Base-by-base conservation (phyloP, 1,140 invertebrate species). In the Drosophila chauvacae region DNA sequence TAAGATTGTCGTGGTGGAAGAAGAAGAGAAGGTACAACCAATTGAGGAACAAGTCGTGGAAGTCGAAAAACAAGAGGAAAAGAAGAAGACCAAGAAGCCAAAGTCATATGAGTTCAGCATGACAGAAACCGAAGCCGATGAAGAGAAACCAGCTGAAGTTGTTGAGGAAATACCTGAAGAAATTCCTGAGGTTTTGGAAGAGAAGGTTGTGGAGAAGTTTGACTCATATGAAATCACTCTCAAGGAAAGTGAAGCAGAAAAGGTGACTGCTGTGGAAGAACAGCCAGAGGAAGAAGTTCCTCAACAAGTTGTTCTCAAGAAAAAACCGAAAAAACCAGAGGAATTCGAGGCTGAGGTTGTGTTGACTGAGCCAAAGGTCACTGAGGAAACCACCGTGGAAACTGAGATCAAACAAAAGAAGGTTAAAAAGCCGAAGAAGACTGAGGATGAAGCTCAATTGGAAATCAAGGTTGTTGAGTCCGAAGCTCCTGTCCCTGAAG, bases 401-500 rank as follows among this genome's bases (percentile, higher is more conserved):
- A 68, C 81, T 23, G 66, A 80, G 58, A 62, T 91, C 3, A 90
- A 88, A 16, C 69, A 68, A 16, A 91, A 91, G 63, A 93, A 87
- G 68, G 91, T 48, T n/a, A 93, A 93, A 74, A 93, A 93, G 51
- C 93, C 93, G 6, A 93, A 93, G 72, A 93, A 92, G 30, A 55
- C 81, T 30, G 91, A 91, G 65, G 91, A 92, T 65, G 93, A 81
- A 58, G 63, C 68, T 50, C 59, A 51, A 41, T 58, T 81, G 2
- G 77, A 91, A 59, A 80, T 92, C 14, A 82, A 91, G 63, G 68
- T 92, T 51, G 64, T 76, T 7, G 91, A 92, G 44, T 62, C 53
- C 28, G 78, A 86, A 68, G 75, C 62, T 2, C 20, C 47, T 11
- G 66, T 53, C 35, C 60, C 80, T 2, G 60, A 88, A 56, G 76